A percentile compares a stretch with the other conserved stretches of the same genome.
Evolutionary conservation across 2,888 invertebrate species (phyloP).

Genomic region (Resseliella maxima): DNA sequence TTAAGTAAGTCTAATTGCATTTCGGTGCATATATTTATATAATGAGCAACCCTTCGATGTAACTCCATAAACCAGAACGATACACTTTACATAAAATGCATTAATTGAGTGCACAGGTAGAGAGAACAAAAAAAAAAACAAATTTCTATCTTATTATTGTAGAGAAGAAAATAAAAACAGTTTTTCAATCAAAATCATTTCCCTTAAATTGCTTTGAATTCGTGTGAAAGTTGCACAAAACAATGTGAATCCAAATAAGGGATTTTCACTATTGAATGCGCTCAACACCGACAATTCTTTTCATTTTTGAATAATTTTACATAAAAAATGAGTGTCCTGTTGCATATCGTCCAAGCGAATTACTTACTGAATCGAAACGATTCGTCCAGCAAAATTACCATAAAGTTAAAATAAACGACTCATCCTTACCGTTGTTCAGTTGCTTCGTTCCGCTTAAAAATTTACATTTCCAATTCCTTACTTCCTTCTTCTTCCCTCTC

Average conservation of each 20-base stretch:
- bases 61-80: constrained; percentile 53
- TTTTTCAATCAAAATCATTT: constrained; percentile 49
- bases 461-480: constrained; percentile 9
- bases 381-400: constrained; percentile 26
- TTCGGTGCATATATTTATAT: background rate
- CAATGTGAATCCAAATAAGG: background rate
- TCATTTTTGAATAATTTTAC: background rate
- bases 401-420: background rate
- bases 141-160: background rate
- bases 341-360: background rate
- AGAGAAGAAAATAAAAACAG: background rate
- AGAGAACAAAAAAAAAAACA: no score
- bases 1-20: background rate
- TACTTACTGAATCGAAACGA: constrained; percentile 47
- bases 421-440: background rate
- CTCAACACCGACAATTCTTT: background rate
- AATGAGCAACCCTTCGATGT: background rate
- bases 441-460: background rate
- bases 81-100: constrained; percentile 27
- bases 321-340: constrained; percentile 32
- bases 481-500: constrained; percentile 25
- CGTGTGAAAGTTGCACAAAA: constrained; percentile 37
- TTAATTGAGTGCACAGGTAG: constrained; percentile 2
- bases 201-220: background rate
- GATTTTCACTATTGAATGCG: background rate